These are phyloP conservation scores for Neodiprion pinetum DNA, from an alignment of 1,140 invertebrate species.

Conservation along the genomic window DNA sequence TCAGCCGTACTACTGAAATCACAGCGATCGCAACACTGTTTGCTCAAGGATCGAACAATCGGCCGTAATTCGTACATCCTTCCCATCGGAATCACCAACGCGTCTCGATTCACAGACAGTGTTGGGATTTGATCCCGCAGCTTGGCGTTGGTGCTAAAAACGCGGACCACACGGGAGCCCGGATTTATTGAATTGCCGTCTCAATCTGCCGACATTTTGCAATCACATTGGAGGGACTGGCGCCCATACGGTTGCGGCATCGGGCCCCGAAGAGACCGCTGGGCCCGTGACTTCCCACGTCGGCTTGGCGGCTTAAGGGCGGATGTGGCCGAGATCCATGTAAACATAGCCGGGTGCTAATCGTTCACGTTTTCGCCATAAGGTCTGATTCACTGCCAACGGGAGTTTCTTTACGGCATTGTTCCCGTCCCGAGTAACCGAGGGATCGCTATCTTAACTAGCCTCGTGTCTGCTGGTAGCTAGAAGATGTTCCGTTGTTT, in stretches of 20 bases:
- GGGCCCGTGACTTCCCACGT: neutral
- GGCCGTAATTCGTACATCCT: too few species aligned
- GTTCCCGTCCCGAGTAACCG: constrained; percentile 36
- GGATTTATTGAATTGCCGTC: constrained; percentile 41
- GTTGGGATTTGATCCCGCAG: too few species aligned
- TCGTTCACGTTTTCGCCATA: constrained; percentile 63
- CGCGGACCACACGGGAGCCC: constrained; percentile 40
- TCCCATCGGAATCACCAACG: too few species aligned
- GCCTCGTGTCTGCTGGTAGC: constrained; percentile 37
- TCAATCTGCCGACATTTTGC: constrained; percentile 39
- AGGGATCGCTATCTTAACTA: constrained; percentile 58
- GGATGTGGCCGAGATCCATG: constrained; percentile 34
- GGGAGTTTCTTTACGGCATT: constrained; percentile 56
- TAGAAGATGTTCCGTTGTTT: constrained; percentile 3
- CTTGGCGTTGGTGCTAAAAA: constrained; percentile 19
- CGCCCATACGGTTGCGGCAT: constrained; percentile 10
- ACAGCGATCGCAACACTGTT: too few species aligned
- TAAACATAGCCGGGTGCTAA: constrained; percentile 57
- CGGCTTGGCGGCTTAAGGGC: constrained; percentile 21
- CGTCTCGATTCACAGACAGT: too few species aligned
- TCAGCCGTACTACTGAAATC: too few species aligned
- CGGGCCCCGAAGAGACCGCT: neutral
- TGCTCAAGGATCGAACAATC: too few species aligned
- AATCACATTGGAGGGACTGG: constrained; percentile 38
- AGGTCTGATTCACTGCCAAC: constrained; percentile 48